Percentiles rank a stretch among this genome's conserved stretches.
phyloP scores from a whole-genome alignment of 1,140 invertebrate genomes.

The Zophobas morio region DNA sequence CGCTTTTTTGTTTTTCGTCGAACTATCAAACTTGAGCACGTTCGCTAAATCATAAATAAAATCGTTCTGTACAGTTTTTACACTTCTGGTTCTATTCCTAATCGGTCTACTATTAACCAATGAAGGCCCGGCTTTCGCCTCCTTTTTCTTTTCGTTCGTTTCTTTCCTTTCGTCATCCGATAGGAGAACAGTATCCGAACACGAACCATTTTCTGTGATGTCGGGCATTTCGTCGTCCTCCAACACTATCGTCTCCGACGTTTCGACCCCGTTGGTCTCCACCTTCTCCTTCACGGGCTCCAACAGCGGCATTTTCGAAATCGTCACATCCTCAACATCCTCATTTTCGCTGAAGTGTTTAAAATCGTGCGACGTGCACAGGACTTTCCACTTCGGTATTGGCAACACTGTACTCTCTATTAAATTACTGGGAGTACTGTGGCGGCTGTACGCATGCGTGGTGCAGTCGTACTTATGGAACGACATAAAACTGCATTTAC shows the following conservation, averaged over 20 bases:
- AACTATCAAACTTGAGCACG: slow-evolving; percentile 45
- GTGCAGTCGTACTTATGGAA: slow-evolving; percentile 66
- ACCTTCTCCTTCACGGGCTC: slow-evolving; percentile 10
- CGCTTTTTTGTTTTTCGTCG: slow-evolving; percentile 14
- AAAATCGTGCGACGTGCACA: slow-evolving; percentile 59
- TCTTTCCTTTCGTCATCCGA: slow-evolving; percentile 15
- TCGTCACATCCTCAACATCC: background rate
- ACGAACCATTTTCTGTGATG: slow-evolving; percentile 5
- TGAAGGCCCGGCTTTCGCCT: slow-evolving; percentile 17
- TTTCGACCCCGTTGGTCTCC: background rate
- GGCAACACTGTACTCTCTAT: slow-evolving; percentile 62
- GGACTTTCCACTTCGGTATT: slow-evolving; percentile 63
- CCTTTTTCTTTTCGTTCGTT: slow-evolving; percentile 17
- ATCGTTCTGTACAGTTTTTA: slow-evolving; percentile 76
- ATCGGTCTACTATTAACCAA: slow-evolving; percentile 69
- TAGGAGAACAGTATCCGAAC: background rate
- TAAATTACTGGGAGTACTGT: slow-evolving; percentile 62
- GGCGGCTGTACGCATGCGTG: slow-evolving; percentile 65
- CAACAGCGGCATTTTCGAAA: slow-evolving; percentile 10
- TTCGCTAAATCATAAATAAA: slow-evolving; percentile 77
- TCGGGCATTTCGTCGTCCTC: slow-evolving; percentile 34
- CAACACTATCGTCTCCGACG: slow-evolving; percentile 36
- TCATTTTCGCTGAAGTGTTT: slow-evolving; percentile 18
- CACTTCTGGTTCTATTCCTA: slow-evolving; percentile 70
- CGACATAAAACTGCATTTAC: slow-evolving; percentile 66